These are phyloP conservation scores for Chiroxiphia lanceolata DNA, from an alignment of 2,797 vertebrate genomes.

Conservation along the genomic window DNA sequence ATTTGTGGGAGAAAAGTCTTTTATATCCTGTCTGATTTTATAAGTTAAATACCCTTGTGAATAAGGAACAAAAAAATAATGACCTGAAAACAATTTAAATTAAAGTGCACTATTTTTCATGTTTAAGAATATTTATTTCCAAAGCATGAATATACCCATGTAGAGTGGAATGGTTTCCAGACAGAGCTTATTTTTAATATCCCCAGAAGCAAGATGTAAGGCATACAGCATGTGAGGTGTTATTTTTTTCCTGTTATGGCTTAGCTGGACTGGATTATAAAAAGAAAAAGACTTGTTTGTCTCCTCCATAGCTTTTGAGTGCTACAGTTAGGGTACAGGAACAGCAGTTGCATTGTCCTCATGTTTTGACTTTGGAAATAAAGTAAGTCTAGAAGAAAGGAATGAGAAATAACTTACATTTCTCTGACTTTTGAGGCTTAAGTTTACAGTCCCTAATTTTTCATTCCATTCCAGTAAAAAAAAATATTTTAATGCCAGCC, in stretches of 20 bases:
- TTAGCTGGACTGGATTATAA: background rate
- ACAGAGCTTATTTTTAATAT: background rate
- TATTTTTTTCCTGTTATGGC: slow-evolving; percentile 11
- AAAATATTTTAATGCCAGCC: background rate
- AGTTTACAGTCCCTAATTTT: background rate
- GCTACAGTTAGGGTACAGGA: background rate
- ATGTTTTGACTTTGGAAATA: slow-evolving; percentile 18
- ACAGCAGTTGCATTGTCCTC: slow-evolving; percentile 16
- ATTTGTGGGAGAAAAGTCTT: slow-evolving; percentile 14
- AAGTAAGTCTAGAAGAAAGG: background rate
- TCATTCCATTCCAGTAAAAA: background rate
- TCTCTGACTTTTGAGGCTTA: background rate
- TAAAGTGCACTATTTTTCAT: slow-evolving; percentile 3
- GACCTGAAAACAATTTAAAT: slow-evolving; percentile 15
- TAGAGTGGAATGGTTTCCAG: background rate
- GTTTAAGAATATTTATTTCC: background rate
- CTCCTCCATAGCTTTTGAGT: background rate
- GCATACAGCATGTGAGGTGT: background rate
- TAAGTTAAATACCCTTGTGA: slow-evolving; percentile 17
- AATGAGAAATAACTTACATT: background rate
- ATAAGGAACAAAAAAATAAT: slow-evolving; percentile 11
- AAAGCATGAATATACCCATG: background rate
- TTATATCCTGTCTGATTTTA: background rate
- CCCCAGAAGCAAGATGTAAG: background rate
- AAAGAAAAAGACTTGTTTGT: slow-evolving; percentile 13